A percentile compares a stretch with the other conserved stretches of the same genome.
Conservation (phyloP, 1,140 invertebrate genomes). For the Ephestia elutella region DNA sequence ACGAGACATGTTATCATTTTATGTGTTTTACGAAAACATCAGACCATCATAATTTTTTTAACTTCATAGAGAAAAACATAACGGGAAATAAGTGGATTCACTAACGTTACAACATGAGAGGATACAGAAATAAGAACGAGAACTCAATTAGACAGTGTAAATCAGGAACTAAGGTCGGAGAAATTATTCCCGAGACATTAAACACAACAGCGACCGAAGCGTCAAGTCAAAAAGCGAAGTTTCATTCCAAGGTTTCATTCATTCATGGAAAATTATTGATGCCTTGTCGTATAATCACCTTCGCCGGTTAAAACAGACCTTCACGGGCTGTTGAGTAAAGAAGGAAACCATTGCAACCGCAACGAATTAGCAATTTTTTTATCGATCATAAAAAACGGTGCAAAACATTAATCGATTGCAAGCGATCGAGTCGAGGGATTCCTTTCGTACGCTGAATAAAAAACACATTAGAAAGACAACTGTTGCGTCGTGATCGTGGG, state of each 20-base stretch:
- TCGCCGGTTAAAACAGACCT: constrained; percentile 14
- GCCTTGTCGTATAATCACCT: background rate
- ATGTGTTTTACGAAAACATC: too few relatives aligned
- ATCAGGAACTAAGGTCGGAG: background rate
- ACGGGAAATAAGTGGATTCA: too few relatives aligned
- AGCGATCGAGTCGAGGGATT: constrained; percentile 18
- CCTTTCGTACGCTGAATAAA: constrained; percentile 17
- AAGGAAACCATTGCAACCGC: constrained; percentile 25
- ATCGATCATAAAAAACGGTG: constrained; percentile 21
- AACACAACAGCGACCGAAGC: background rate
- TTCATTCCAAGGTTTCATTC: background rate
- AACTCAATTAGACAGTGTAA: too few relatives aligned
- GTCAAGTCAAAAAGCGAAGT: background rate
- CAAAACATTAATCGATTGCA: constrained; percentile 30
- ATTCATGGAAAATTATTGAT: background rate
- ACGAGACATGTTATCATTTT: too few relatives aligned
- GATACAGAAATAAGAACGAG: background rate
- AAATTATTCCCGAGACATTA: constrained; percentile 3
- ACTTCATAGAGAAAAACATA: too few relatives aligned
- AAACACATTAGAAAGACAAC: constrained; percentile 16
- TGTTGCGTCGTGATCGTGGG: constrained; percentile 14
- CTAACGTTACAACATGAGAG: background rate
- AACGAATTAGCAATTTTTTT: constrained; percentile 22
- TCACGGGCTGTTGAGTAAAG: constrained; percentile 20
- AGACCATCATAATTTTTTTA: too few relatives aligned